These are phyloP conservation scores for Cotesia vestalis DNA, from an alignment of 1,140 invertebrate species.

Conservation along the genomic window DNA sequence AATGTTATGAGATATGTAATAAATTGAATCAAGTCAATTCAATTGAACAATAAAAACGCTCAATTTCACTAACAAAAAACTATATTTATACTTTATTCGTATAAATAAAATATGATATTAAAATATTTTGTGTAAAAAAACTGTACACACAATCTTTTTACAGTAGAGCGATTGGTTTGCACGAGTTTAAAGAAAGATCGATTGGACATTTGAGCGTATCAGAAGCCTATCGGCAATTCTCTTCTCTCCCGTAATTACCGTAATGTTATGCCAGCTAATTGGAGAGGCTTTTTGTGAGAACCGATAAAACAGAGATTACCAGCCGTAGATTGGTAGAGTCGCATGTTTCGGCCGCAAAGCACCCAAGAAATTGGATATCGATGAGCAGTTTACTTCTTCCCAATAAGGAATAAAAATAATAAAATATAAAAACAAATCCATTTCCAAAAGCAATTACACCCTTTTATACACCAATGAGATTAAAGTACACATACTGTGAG, in stretches of 20 bases:
- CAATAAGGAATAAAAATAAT: not conserved
- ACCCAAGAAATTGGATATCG: constrained; percentile 54
- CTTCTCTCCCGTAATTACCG: constrained; percentile 51
- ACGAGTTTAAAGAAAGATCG: constrained; percentile 25
- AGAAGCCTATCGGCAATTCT: constrained; percentile 41
- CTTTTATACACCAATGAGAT: not conserved
- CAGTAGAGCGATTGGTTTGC: too few relatives aligned
- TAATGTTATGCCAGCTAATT: constrained; percentile 60
- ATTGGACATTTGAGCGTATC: constrained; percentile 41
- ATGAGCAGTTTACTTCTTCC: constrained; percentile 21
- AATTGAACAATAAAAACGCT: too few relatives aligned
- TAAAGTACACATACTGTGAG: not conserved
- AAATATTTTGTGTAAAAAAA: too few relatives aligned
- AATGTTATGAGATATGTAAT: too few relatives aligned
- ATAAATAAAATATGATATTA: too few relatives aligned
- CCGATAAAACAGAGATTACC: constrained; percentile 56
- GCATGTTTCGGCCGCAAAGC: constrained; percentile 38
- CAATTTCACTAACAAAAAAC: too few relatives aligned
- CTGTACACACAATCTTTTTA: not conserved
- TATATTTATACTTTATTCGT: too few relatives aligned
- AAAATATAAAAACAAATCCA: not conserved
- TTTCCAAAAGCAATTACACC: constrained; percentile 18
- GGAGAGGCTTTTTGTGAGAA: constrained; percentile 50
- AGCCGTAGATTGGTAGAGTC: constrained; percentile 34
- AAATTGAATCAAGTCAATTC: too few relatives aligned